phyloP scores from a whole-genome alignment of 2,113 vertebrate genomes.

The Nipponia nippon region DNA sequence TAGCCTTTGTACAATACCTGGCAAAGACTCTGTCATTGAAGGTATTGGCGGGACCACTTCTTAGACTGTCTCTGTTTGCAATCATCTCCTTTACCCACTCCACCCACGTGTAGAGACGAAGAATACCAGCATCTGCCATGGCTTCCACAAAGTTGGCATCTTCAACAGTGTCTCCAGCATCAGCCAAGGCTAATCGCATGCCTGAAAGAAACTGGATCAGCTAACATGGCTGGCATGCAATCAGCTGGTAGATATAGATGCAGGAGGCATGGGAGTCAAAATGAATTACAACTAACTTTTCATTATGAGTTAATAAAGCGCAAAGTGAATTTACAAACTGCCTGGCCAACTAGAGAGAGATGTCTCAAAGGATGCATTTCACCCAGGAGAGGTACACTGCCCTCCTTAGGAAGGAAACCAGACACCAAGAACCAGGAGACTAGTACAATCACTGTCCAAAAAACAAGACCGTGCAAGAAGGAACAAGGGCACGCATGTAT shows the following conservation, averaged over 20 bases:
- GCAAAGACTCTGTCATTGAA: constrained; percentile 94
- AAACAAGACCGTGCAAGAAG: background rate
- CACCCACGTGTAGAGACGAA: constrained; percentile 95
- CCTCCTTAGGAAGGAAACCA: background rate
- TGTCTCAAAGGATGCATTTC: background rate
- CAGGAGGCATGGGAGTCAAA: background rate
- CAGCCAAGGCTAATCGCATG: constrained; percentile 95
- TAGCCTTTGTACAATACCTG: constrained; percentile 75
- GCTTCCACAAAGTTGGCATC: constrained; percentile 98
- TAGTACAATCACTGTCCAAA: background rate
- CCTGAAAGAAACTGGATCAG: constrained; percentile 66
- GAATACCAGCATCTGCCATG: constrained; percentile 95
- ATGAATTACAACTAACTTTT: background rate
- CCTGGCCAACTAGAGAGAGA: background rate
- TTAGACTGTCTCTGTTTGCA: constrained; percentile 86
- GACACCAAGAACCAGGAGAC: background rate
- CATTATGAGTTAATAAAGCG: background rate
- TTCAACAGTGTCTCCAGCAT: constrained; percentile 96
- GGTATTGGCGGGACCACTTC: constrained; percentile 83
- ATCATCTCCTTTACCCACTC: constrained; percentile 99
- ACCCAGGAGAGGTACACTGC: background rate
- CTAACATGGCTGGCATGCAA: background rate
- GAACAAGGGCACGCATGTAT: fast-evolving
- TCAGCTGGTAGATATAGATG: background rate
- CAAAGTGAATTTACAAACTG: background rate